Conservation (phyloP, 2,797 vertebrate genomes). For the Protosalanx chinensis region DNA sequence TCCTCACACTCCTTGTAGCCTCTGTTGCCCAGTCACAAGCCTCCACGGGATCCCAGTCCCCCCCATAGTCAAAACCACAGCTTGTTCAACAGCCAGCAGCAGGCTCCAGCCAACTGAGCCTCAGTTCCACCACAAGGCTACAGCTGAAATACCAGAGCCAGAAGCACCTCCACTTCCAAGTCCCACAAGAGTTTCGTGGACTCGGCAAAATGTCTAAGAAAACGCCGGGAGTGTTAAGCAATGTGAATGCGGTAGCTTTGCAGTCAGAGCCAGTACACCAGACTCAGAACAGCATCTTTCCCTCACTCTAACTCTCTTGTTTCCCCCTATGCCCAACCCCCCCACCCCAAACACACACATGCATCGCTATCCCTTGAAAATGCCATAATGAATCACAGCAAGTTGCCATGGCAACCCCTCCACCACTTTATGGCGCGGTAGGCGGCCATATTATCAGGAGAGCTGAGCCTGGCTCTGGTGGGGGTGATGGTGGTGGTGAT, state of each 20-base stretch:
- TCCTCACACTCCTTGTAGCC: not conserved
- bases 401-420: slow-evolving; percentile 35
- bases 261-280: too few species aligned
- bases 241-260: too few species aligned
- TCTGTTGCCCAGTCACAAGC: too few species aligned
- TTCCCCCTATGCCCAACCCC: not conserved
- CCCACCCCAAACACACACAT: too few species aligned
- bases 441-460: slow-evolving; percentile 10
- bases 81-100: not conserved
- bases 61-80: not conserved
- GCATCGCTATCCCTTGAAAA: not conserved
- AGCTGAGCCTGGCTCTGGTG: not conserved
- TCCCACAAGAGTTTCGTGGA: not conserved
- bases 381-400: slow-evolving; percentile 19
- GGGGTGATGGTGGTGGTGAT: not conserved
- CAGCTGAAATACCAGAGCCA: not conserved
- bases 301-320: not conserved
- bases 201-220: too few species aligned
- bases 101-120: not conserved
- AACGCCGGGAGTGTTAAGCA: too few species aligned
- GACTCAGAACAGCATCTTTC: not conserved
- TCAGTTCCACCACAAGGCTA: not conserved
- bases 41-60: not conserved
- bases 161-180: not conserved
- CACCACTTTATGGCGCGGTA: slow-evolving; percentile 12